Conservation (phyloP, 2,888 invertebrate genomes). For the Diogma glabrata region DNA sequence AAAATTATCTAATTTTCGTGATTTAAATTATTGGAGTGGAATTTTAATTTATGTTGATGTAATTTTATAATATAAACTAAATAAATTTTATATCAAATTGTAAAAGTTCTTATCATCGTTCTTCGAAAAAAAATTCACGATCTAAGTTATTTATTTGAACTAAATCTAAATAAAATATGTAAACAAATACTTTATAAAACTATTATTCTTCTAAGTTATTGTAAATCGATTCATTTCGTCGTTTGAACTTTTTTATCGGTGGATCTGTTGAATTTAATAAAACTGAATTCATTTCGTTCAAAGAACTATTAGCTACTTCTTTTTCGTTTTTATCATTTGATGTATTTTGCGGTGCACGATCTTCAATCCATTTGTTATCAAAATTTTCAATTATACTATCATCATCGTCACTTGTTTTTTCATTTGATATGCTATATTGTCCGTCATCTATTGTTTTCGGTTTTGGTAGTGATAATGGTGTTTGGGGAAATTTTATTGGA, state of each 20-base stretch:
- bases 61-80: too few relatives aligned
- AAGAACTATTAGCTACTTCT: not conserved
- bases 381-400: not conserved
- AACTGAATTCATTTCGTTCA: not conserved
- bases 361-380: constrained; percentile 4
- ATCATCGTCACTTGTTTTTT: not conserved
- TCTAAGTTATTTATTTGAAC: too few relatives aligned
- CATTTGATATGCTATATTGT: too few relatives aligned
- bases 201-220: constrained; percentile 13
- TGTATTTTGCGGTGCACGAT: not conserved
- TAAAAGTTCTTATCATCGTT: too few relatives aligned
- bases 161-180: too few relatives aligned
- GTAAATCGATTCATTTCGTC: constrained; percentile 33
- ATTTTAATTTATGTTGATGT: too few relatives aligned
- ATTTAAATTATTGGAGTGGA: too few relatives aligned
- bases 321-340: constrained; percentile 2
- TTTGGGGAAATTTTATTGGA: constrained; percentile 10
- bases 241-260: constrained; percentile 31
- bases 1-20: too few relatives aligned
- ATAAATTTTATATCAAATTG: too few relatives aligned
- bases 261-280: constrained; percentile 15
- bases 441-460: constrained; percentile 13
- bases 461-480: constrained; percentile 14
- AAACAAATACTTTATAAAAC: too few relatives aligned
- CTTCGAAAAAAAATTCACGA: too few relatives aligned